Percentiles rank a stretch among this genome's conserved stretches.
phyloP scores from a whole-genome alignment of 2,888 invertebrate species.

The Ariolimax columbianus region DNA sequence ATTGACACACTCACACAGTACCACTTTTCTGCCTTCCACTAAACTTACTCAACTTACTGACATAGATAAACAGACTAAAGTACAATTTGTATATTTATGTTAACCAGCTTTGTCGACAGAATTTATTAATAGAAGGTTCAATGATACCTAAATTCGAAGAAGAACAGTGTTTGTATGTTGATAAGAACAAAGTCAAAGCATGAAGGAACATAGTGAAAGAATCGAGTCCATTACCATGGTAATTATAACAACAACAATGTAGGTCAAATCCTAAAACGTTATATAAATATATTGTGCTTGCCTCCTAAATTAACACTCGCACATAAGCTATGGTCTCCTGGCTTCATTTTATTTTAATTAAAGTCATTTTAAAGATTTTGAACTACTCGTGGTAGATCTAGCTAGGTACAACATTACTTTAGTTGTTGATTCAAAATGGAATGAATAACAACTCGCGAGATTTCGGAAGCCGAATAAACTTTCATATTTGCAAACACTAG shows the following conservation, averaged over 20 bases:
- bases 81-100: too few relatives aligned
- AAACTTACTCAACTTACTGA: too few relatives aligned
- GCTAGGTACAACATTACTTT: background rate
- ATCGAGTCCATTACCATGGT: conserved; percentile 67
- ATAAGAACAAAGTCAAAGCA: too few relatives aligned
- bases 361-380: background rate
- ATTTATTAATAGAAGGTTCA: too few relatives aligned
- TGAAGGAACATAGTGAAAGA: too few relatives aligned
- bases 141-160: too few relatives aligned
- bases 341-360: background rate
- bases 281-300: background rate
- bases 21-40: too few relatives aligned
- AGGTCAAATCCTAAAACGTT: background rate
- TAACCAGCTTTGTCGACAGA: too few relatives aligned
- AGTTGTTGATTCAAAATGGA: background rate
- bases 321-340: background rate
- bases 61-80: too few relatives aligned
- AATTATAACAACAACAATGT: conserved; percentile 68
- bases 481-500: background rate
- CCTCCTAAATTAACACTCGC: background rate
- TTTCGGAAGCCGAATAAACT: background rate
- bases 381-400: too few relatives aligned
- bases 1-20: too few relatives aligned
- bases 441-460: background rate
- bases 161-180: too few relatives aligned